phyloP scores from a whole-genome alignment of 2,888 invertebrate species.

The Sericinus montela region DNA sequence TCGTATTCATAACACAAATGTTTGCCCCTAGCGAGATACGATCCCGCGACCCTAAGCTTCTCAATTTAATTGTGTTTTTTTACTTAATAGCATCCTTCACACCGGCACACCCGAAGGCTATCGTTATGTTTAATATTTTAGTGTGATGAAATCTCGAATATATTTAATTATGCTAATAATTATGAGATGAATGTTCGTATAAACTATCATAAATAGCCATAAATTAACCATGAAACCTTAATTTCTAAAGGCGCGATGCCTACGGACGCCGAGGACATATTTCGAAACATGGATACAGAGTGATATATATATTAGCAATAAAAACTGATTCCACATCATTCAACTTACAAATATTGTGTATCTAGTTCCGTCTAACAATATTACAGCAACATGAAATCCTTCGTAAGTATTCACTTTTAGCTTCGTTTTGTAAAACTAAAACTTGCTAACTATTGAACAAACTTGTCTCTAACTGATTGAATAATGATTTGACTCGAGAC shows the following conservation, averaged over 20 bases:
- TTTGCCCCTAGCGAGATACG: too few species aligned
- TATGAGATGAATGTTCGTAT: conserved; percentile 2
- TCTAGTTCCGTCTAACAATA: background rate
- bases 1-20: too few species aligned
- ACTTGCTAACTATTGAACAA: too few species aligned
- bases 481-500: too few species aligned
- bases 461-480: too few species aligned
- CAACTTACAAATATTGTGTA: background rate
- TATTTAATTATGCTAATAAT: conserved; percentile 5
- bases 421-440: too few species aligned
- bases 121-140: too few species aligned
- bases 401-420: conserved; percentile 42
- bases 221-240: conserved; percentile 10
- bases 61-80: too few species aligned
- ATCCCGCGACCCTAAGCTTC: too few species aligned
- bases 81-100: too few species aligned
- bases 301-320: conserved; percentile 22
- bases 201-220: conserved; percentile 3
- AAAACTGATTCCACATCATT: conserved; percentile 19
- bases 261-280: conserved; percentile 21
- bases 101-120: too few species aligned
- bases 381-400: conserved; percentile 38
- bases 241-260: background rate
- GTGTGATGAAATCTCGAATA: too few species aligned
- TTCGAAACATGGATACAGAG: conserved; percentile 18